Percentiles rank a stretch among this genome's conserved stretches.
phyloP scores from a whole-genome alignment of 2,113 vertebrate genomes.

The Hipposideros armiger region DNA sequence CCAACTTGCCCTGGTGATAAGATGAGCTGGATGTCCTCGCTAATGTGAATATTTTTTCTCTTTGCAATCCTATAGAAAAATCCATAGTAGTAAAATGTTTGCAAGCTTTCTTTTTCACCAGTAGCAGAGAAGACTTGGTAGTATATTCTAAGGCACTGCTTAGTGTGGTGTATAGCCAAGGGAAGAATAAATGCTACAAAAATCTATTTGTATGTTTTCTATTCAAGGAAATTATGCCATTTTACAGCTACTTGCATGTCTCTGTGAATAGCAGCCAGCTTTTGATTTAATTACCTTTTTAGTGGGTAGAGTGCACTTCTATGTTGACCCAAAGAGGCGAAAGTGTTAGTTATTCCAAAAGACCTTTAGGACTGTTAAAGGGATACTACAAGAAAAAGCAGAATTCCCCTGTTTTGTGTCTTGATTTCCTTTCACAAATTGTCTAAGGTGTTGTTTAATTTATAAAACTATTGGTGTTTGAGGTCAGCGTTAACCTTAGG shows the following conservation, averaged over 20 bases:
- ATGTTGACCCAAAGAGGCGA: neutral
- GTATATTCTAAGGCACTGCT: neutral
- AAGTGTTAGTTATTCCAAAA: constrained; percentile 1
- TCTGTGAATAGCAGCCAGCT: neutral
- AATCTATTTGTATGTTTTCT: neutral
- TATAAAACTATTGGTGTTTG: neutral
- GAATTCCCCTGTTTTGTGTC: neutral
- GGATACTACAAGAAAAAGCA: neutral
- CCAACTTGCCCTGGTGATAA: neutral
- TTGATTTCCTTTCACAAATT: constrained; percentile 2
- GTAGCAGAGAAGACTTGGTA: neutral
- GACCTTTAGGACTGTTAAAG: neutral
- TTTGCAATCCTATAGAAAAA: neutral
- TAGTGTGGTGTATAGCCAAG: neutral
- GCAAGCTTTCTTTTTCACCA: neutral
- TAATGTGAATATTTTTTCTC: neutral
- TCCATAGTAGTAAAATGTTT: neutral
- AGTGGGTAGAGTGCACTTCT: neutral
- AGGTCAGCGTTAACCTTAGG: neutral
- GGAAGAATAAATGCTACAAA: neutral
- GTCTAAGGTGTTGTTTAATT: constrained; percentile 54
- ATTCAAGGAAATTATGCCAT: neutral
- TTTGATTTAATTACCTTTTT: neutral
- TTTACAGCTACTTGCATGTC: neutral
- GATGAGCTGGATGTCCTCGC: neutral